These are phyloP conservation scores for Auanema sp. DNA, from an alignment of 2,888 invertebrate species.

Conservation along the genomic window DNA sequence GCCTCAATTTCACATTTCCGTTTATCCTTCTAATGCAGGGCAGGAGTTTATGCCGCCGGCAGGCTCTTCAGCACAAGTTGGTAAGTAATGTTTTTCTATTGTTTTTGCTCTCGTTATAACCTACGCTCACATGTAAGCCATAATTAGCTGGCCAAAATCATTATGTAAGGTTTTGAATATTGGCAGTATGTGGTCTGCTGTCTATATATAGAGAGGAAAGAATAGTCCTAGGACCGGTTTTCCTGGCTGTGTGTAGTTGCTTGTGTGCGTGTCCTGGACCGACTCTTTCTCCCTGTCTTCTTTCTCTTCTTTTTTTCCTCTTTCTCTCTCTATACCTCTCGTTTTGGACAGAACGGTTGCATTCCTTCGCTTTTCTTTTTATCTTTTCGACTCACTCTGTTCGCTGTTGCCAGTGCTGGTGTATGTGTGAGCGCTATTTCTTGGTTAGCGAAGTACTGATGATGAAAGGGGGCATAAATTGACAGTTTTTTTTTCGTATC, in stretches of 20 bases:
- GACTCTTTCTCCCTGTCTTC: neutral
- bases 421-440: slow-evolving; percentile 9
- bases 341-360: neutral
- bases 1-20: slow-evolving; percentile 88
- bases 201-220: too few relatives aligned
- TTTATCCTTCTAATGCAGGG: slow-evolving; percentile 38
- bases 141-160: too few relatives aligned
- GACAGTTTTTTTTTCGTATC: too few relatives aligned
- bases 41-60: slow-evolving; percentile 7
- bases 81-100: slow-evolving; percentile 36
- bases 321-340: neutral
- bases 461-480: too few relatives aligned
- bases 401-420: slow-evolving; percentile 4
- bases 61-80: slow-evolving; percentile 57
- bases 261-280: too few relatives aligned
- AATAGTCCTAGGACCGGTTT: too few relatives aligned
- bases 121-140: too few relatives aligned
- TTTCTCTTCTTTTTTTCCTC: slow-evolving; percentile 5
- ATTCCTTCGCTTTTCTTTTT: neutral
- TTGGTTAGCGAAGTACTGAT: neutral
- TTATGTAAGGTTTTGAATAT: too few relatives aligned
- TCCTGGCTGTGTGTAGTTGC: too few relatives aligned
- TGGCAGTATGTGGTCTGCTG: too few relatives aligned
- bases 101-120: neutral
- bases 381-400: slow-evolving; percentile 9